Percentiles rank a stretch among this genome's conserved stretches.
Conservation (phyloP, 2,797 vertebrate species). For the Iguana delicatissima region DNA sequence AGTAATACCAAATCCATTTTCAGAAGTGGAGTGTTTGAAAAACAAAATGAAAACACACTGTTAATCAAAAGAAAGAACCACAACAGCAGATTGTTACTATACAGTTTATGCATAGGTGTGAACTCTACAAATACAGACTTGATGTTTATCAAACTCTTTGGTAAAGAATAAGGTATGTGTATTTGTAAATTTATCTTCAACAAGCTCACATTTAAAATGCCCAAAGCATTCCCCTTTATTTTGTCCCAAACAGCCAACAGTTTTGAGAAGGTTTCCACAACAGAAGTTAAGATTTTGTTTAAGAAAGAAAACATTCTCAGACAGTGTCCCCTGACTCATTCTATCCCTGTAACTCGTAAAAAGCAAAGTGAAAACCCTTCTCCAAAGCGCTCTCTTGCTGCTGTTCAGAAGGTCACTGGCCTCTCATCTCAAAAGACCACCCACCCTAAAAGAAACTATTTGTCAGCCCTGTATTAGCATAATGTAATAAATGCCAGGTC, state of each 20-base stretch:
- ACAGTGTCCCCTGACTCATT: background rate
- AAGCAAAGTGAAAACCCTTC: conserved; percentile 62
- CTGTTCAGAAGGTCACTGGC: conserved; percentile 49
- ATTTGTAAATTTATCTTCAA: conserved; percentile 23
- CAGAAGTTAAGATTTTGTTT: conserved; percentile 26
- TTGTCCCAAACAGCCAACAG: background rate
- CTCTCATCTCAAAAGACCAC: conserved; percentile 73
- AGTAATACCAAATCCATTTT: conserved; percentile 26
- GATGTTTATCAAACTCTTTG: conserved; percentile 15
- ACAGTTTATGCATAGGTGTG: conserved; percentile 20
- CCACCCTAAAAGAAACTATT: conserved; percentile 59
- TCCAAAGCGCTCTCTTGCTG: conserved; percentile 37
- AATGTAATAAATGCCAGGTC: conserved; percentile 64
- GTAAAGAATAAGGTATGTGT: conserved; percentile 17
- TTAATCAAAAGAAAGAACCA: background rate
- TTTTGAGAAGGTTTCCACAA: conserved; percentile 51
- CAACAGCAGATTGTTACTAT: conserved; percentile 14
- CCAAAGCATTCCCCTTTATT: background rate
- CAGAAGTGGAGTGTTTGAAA: conserved; percentile 29
- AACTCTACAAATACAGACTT: conserved; percentile 18
- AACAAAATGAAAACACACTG: conserved; percentile 10
- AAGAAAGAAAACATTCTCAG: conserved; percentile 48
- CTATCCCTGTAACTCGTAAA: conserved; percentile 43
- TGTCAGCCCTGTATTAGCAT: conserved; percentile 60
- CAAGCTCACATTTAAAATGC: conserved; percentile 8